These are phyloP conservation scores for Marasmarcha lunaedactyla DNA, from an alignment of 2,888 invertebrate species.

Conservation along the genomic window DNA sequence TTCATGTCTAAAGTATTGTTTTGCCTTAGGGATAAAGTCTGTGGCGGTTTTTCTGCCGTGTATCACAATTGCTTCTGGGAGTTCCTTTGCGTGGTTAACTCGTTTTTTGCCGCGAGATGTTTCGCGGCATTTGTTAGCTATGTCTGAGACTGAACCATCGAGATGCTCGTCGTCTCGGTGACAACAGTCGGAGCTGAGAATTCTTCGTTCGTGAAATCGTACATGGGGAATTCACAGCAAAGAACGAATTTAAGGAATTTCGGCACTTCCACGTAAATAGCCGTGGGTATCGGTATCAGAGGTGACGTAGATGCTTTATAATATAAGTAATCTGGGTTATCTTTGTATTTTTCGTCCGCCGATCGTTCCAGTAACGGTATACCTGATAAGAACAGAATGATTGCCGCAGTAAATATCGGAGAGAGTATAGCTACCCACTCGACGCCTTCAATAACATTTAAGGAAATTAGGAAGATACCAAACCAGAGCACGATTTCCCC, in stretches of 20 bases:
- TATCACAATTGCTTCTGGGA: constrained; percentile 62
- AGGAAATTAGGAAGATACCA: constrained; percentile 90
- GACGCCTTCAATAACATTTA: constrained; percentile 85
- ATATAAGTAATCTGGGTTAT: constrained; percentile 86
- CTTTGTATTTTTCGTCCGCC: constrained; percentile 89
- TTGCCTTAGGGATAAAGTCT: constrained; percentile 55
- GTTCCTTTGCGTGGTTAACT: constrained; percentile 16
- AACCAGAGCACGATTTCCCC: constrained; percentile 95
- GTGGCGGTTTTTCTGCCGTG: constrained; percentile 56
- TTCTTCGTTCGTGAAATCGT: constrained; percentile 79
- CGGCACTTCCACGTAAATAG: constrained; percentile 89
- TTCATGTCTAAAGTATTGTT: constrained; percentile 60
- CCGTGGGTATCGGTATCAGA: constrained; percentile 88
- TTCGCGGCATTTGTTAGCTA: constrained; percentile 73
- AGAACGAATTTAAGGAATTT: constrained; percentile 83
- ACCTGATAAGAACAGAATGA: constrained; percentile 90
- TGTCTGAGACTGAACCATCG: constrained; percentile 77
- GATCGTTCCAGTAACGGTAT: constrained; percentile 89
- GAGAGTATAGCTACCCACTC: constrained; percentile 91
- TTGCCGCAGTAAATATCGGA: constrained; percentile 87
- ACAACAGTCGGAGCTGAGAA: constrained; percentile 73
- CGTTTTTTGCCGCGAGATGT: constrained; percentile 48
- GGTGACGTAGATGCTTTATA: constrained; percentile 92
- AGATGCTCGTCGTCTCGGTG: constrained; percentile 78
- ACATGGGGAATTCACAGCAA: constrained; percentile 91